These are phyloP conservation scores for Motacilla tschutschensis DNA, from an alignment of 2,113 vertebrate species.

Conservation along the genomic window DNA sequence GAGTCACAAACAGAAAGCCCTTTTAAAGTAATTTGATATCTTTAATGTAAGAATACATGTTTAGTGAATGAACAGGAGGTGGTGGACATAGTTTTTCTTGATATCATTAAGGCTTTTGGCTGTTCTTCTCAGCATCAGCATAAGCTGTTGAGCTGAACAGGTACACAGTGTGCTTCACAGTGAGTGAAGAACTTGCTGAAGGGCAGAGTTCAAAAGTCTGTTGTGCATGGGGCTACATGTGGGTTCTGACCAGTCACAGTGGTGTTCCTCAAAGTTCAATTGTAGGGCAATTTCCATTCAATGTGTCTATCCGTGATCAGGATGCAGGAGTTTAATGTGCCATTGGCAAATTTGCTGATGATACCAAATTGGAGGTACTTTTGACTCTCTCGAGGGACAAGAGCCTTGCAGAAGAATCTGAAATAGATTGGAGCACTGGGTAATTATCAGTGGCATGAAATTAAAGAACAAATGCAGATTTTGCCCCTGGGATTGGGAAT, in stretches of 20 bases:
- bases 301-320: neutral
- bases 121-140: neutral
- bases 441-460: neutral
- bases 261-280: neutral
- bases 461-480: neutral
- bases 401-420: neutral
- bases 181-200: neutral
- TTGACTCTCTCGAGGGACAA: rapidly evolving
- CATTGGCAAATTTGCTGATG: no score
- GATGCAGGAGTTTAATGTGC: neutral
- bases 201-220: neutral
- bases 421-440: rapidly evolving
- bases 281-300: neutral
- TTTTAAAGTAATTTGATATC: neutral
- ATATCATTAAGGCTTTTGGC: neutral
- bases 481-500: neutral
- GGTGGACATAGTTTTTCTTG: neutral
- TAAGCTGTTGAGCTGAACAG: neutral
- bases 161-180: rapidly evolving
- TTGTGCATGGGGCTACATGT: neutral
- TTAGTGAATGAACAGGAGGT: neutral
- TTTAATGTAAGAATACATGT: neutral
- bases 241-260: neutral
- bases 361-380: neutral
- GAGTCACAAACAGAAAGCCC: neutral